These are phyloP conservation scores for Rhingia campestris DNA, from an alignment of 2,888 invertebrate genomes.

Conservation along the genomic window DNA sequence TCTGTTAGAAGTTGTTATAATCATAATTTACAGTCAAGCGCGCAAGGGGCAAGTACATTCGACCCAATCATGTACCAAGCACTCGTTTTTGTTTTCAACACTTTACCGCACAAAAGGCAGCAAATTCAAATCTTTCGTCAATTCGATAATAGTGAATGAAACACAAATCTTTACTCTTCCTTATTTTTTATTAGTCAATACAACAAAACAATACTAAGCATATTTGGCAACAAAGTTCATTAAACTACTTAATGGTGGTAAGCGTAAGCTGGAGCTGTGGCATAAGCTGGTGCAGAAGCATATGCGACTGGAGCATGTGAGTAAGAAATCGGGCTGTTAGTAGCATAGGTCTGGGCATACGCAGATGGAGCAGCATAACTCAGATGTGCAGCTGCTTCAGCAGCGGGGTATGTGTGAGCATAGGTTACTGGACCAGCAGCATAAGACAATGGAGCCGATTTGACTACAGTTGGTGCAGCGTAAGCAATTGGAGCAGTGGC, in stretches of 20 bases:
- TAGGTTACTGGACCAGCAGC: constrained; percentile 5
- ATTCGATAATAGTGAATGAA: no score
- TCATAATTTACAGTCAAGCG: no score
- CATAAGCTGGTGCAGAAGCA: constrained; percentile 40
- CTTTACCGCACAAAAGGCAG: no score
- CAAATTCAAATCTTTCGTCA: no score
- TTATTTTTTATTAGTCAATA: no score
- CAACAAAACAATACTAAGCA: neutral
- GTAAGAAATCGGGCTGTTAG: constrained; percentile 34
- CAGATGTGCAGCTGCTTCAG: constrained; percentile 43
- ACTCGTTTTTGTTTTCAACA: no score
- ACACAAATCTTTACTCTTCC: no score
- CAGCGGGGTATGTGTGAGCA: no score
- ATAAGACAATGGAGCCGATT: constrained; percentile 17
- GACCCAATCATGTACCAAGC: no score
- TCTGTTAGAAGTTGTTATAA: no score
- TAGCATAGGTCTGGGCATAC: constrained; percentile 27
- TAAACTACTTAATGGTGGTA: constrained; percentile 37
- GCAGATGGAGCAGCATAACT: constrained; percentile 13
- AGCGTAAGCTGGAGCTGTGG: constrained; percentile 50
- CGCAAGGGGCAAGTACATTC: no score
- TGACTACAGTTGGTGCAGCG: constrained; percentile 59
- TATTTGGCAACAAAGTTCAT: neutral
- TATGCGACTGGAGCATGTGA: constrained; percentile 18
- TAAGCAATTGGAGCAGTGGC: constrained; percentile 41